phyloP scores from a whole-genome alignment of 2,797 vertebrate species.

The Hypotaenidia philippensis region DNA sequence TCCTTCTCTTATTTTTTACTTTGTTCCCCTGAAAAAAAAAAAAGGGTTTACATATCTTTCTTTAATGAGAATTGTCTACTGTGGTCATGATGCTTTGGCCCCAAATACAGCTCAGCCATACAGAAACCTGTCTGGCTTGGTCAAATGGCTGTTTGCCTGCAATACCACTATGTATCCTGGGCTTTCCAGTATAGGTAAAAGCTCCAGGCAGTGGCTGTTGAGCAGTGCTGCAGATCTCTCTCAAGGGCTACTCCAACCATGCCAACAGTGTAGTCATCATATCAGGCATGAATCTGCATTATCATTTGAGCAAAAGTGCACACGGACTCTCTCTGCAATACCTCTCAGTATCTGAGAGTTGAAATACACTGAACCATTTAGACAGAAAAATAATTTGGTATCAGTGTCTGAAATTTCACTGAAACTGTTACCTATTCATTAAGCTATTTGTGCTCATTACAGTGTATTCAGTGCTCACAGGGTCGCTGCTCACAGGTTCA shows the following conservation, averaged over 20 bases:
- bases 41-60: background rate
- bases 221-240: background rate
- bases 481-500: background rate
- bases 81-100: background rate
- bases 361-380: background rate
- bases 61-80: background rate
- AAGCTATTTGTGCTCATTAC: rapidly evolving
- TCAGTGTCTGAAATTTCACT: background rate
- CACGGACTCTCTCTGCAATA: background rate
- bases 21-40: background rate
- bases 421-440: background rate
- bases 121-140: background rate
- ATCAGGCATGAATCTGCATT: background rate
- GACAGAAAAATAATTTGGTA: background rate
- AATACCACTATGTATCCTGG: rapidly evolving
- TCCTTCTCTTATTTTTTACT: background rate
- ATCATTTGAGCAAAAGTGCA: background rate
- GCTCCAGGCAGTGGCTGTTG: background rate
- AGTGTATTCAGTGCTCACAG: background rate
- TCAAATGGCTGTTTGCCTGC: background rate
- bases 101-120: background rate
- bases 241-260: background rate
- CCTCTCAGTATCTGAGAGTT: background rate
- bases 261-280: background rate
- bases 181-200: background rate